Conservation (phyloP, 2,797 vertebrate species). For the Xenopus petersii region DNA sequence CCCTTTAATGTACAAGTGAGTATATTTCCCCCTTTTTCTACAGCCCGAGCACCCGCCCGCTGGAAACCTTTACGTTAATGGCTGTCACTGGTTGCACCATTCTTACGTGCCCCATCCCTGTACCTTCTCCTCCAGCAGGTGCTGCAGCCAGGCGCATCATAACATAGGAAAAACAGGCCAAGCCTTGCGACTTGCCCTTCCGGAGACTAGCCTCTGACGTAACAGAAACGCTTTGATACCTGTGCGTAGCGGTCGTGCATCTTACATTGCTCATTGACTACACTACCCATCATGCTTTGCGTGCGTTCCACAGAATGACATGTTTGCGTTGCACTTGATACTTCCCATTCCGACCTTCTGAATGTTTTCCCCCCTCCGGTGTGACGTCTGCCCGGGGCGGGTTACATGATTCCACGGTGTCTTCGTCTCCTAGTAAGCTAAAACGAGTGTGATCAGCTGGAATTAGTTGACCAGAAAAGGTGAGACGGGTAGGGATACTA, state of each 20-base stretch:
- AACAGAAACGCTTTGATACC: too few species aligned
- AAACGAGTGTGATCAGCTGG: background rate
- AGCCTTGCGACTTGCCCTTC: background rate
- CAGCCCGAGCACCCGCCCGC: too few species aligned
- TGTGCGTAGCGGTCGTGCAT: too few species aligned
- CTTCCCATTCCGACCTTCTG: too few species aligned
- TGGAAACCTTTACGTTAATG: too few species aligned
- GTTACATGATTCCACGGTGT: background rate
- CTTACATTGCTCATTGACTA: background rate
- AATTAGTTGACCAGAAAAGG: background rate
- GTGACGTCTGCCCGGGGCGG: background rate
- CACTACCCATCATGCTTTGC: background rate
- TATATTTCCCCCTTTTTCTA: too few species aligned
- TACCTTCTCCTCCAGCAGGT: background rate
- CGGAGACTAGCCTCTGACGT: conserved; percentile 3
- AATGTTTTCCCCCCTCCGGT: background rate
- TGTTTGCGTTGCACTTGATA: too few species aligned
- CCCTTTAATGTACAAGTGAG: too few species aligned
- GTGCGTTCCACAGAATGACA: background rate
- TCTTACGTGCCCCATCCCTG: background rate
- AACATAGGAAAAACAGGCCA: too few species aligned
- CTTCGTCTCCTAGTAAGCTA: background rate
- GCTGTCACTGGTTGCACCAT: too few species aligned
- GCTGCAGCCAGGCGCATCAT: background rate
- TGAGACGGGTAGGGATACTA: background rate